Percentiles rank a stretch among this genome's conserved stretches.
Evolutionary conservation across 2,797 vertebrate genomes (phyloP).

Genomic region (Pachyuromys duprasi): DNA sequence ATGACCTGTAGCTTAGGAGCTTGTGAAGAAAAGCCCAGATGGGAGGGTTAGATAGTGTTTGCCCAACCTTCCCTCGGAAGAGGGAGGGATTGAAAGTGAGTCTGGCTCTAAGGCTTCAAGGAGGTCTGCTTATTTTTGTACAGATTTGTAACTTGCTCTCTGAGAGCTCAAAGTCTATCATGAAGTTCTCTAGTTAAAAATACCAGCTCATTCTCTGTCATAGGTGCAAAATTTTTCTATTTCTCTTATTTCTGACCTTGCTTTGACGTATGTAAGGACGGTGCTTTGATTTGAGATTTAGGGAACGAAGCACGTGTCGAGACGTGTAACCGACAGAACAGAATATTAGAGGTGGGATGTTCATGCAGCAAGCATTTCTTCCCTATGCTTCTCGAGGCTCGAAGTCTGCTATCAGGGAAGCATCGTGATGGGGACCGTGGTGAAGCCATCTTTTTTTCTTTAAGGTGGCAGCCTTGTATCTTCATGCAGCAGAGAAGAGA

Average conservation of each 20-base stretch:
- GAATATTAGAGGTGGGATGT: background rate
- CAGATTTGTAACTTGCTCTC: background rate
- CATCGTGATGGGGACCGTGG: background rate
- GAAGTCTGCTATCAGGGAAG: background rate
- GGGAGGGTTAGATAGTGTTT: background rate
- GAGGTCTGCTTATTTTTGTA: background rate
- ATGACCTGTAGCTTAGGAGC: background rate
- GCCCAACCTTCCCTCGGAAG: background rate
- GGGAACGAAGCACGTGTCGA: background rate
- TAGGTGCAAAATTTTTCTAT: background rate
- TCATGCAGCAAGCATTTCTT: background rate
- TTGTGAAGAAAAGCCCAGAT: background rate
- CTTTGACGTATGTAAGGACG: constrained; percentile 53
- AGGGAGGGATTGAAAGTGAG: background rate
- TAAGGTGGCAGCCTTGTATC: background rate
- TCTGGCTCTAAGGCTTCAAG: background rate
- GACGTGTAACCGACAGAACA: background rate
- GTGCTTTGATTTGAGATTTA: constrained; percentile 8
- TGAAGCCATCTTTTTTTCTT: background rate
- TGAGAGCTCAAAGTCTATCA: background rate
- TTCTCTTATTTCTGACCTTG: background rate
- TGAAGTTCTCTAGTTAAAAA: background rate
- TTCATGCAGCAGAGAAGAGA: background rate
- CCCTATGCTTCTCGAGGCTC: background rate
- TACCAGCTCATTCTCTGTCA: background rate